phyloP scores from a whole-genome alignment of 2,113 vertebrate species.

The Promerops cafer region DNA sequence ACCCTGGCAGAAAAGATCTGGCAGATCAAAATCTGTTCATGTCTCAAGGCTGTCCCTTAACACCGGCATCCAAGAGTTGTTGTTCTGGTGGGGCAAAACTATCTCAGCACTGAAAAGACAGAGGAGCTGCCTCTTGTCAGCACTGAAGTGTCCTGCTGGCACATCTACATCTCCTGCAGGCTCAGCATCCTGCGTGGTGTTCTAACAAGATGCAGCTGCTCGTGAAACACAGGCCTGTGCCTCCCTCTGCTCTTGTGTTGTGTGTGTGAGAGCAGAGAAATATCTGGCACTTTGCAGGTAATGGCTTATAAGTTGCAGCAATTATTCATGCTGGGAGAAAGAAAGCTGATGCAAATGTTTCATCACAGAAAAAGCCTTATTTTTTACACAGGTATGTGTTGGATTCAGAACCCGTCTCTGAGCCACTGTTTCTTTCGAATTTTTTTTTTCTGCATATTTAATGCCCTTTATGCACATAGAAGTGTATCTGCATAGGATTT shows the following conservation, averaged over 20 bases:
- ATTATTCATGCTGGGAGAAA: not conserved
- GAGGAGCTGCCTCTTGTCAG: not conserved
- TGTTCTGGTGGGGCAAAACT: not conserved
- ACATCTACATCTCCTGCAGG: not conserved
- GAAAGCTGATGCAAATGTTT: not conserved
- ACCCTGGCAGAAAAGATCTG: too few relatives aligned
- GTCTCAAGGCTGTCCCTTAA: not conserved
- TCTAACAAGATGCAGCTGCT: not conserved
- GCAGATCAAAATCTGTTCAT: not conserved
- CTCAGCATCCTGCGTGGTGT: fast-evolving
- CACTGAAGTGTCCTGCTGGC: not conserved
- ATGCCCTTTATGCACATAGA: not conserved
- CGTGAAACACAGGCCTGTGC: fast-evolving
- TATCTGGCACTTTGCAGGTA: not conserved
- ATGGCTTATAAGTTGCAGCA: not conserved
- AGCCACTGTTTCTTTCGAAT: not conserved
- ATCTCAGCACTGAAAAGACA: not conserved
- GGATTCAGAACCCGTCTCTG: not conserved
- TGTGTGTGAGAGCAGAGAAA: not conserved
- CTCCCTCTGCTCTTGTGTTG: not conserved
- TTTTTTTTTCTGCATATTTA: not conserved
- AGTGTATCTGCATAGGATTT: not conserved
- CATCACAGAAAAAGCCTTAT: not conserved
- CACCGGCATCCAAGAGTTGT: not conserved
- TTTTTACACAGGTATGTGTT: not conserved